Evolutionary conservation across 2,888 invertebrate species (phyloP), one percentile per base, ranked within the genome.

Genomic region (Zonitis immaculata): DNA sequence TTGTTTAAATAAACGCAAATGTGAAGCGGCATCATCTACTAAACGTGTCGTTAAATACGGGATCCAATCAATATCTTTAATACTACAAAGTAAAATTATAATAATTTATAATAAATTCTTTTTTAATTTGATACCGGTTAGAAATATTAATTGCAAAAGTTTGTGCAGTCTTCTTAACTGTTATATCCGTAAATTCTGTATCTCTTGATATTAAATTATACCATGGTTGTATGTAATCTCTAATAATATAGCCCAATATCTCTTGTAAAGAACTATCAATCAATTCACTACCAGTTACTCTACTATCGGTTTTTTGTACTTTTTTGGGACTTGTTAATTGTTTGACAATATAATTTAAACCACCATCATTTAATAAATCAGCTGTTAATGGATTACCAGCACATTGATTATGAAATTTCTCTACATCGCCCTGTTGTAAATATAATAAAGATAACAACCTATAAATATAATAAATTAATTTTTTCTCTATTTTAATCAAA

Each of bases 31-130:
- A 76, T 95, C 94, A 75, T 95, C 95, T 1, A 95, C 92, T 54
- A 95, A 80, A 58, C 86, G 82, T 27, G 90, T 90, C 16, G 95
- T 93, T 54, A 95, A 80, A 66, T 91, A 88, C 30, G 91, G 88
- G 65, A 92, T 88, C 91, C 95, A 93, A 74, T 95, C 92, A 11
- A 94, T 88, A 70, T 89, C 86, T 79, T 92, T 92, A 43, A 91
- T 76, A 63, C 82, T 80, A 59, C 30, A 32, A 39, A 42, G 27
- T 25, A 32, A 22, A 42, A 42, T 12, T 16, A 27, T 18, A 45
- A 27, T 18, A 18, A 27, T 28, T 8, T 6, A 27, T 25, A 44
- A 6, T 44, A n/a, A n/a, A n/a, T n/a, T n/a, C n/a, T n/a, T 16
- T 5, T 11, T 14, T 4, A 43, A 20, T 14, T 45, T 22, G 5